phyloP scores from a whole-genome alignment of 2,113 vertebrate species.

The Rhinogobius similis region DNA sequence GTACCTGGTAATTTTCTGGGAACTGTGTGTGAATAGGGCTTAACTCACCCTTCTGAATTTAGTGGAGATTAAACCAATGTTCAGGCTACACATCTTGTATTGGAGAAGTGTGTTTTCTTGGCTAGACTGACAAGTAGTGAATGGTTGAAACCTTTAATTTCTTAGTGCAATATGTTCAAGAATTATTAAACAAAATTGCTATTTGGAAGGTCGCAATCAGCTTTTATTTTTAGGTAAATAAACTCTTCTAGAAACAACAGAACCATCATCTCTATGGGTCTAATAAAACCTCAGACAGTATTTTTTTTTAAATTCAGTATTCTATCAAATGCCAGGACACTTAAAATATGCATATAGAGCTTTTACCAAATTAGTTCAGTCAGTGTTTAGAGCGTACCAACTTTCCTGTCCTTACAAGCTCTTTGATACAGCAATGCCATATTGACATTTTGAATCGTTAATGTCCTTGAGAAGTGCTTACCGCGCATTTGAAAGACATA shows the following conservation, averaged over 20 bases:
- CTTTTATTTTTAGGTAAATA: background rate
- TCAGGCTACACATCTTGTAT: no score
- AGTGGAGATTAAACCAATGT: no score
- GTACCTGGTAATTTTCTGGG: no score
- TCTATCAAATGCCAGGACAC: no score
- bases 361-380: background rate
- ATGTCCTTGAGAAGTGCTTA: slow-evolving; percentile 50
- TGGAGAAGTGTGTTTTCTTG: no score
- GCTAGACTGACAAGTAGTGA: background rate
- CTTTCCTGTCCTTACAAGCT: background rate
- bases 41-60: no score
- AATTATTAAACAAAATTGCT: background rate
- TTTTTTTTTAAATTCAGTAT: no score
- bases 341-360: background rate
- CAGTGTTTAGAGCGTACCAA: background rate
- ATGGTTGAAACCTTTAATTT: background rate
- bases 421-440: slow-evolving; percentile 57
- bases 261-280: background rate
- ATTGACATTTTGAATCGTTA: slow-evolving; percentile 52
- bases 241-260: background rate
- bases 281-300: background rate
- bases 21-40: no score
- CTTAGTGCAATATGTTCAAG: background rate
- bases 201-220: background rate
- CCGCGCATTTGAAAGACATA: slow-evolving; percentile 30